phyloP scores from a whole-genome alignment of 2,113 vertebrate genomes.

The Platichthys flesus region DNA sequence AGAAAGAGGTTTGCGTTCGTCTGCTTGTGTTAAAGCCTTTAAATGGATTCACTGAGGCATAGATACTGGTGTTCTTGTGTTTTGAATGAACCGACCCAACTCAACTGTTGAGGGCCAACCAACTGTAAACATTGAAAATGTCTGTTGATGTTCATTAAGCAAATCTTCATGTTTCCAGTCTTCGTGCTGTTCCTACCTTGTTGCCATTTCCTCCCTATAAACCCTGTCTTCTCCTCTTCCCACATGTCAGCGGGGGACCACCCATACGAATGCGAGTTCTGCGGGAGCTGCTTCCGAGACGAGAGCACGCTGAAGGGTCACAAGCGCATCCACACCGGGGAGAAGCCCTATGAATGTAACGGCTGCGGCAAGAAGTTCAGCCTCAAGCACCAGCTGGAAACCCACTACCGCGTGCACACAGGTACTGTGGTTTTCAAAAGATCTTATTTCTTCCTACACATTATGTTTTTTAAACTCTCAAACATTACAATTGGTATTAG shows the following conservation, averaged over 20 bases:
- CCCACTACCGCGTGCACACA: constrained; percentile 98
- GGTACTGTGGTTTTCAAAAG: constrained; percentile 74
- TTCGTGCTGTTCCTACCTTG: too few relatives aligned
- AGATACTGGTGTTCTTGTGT: constrained; percentile 19
- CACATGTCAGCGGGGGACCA: constrained; percentile 87
- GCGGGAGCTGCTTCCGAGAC: constrained; percentile 97
- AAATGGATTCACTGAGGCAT: constrained; percentile 8
- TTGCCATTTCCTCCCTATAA: too few relatives aligned
- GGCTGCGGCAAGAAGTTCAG: constrained; percentile 99
- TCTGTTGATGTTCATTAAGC: background rate
- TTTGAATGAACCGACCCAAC: constrained; percentile 13
- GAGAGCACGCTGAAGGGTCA: constrained; percentile 99
- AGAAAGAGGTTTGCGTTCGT: constrained; percentile 42
- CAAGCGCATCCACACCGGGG: constrained; percentile 96
- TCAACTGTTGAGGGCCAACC: too few relatives aligned
- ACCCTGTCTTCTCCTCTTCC: background rate
- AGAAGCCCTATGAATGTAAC: constrained; percentile 96
- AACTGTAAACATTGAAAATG: too few relatives aligned
- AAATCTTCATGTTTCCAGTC: background rate
- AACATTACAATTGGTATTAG: too few relatives aligned
- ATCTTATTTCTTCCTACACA: too few relatives aligned
- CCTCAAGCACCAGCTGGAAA: constrained; percentile 99
- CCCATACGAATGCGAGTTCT: constrained; percentile 97
- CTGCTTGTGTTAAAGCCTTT: constrained; percentile 35
- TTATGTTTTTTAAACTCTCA: too few relatives aligned